phyloP scores from a whole-genome alignment of 2,888 invertebrate genomes.

The Parnassius smintheus region DNA sequence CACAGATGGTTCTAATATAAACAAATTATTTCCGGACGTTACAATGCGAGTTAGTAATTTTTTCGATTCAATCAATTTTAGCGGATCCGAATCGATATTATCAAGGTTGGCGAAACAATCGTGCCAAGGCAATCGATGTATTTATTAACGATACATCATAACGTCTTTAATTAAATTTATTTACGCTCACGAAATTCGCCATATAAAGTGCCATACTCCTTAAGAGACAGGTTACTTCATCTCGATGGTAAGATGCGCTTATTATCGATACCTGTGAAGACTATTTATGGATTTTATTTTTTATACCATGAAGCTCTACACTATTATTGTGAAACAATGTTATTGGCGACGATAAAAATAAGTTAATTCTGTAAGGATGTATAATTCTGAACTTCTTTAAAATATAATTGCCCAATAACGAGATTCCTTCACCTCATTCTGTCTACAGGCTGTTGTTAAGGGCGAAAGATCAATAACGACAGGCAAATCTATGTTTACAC shows the following conservation, averaged over 20 bases:
- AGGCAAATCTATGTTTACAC: too few species aligned
- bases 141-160: slow-evolving; percentile 6
- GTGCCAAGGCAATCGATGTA: slow-evolving; percentile 18
- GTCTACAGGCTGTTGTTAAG: too few species aligned
- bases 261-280: not conserved
- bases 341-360: too few species aligned
- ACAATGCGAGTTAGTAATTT: not conserved
- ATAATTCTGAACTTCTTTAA: too few species aligned
- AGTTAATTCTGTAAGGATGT: too few species aligned
- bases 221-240: not conserved
- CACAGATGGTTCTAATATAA: not conserved
- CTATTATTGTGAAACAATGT: too few species aligned
- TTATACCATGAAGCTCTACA: too few species aligned
- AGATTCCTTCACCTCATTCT: too few species aligned
- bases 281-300: not conserved
- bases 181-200: not conserved
- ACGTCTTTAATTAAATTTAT: slow-evolving; percentile 13
- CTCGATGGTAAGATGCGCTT: not conserved
- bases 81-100: not conserved
- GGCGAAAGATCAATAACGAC: too few species aligned
- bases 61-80: not conserved
- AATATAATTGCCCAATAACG: too few species aligned
- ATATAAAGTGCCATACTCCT: not conserved
- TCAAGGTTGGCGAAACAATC: slow-evolving; percentile 10
- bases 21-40: not conserved